Evolutionary conservation across 1,140 invertebrate species (phyloP).

Genomic region (Drosophila arizonae): DNA sequence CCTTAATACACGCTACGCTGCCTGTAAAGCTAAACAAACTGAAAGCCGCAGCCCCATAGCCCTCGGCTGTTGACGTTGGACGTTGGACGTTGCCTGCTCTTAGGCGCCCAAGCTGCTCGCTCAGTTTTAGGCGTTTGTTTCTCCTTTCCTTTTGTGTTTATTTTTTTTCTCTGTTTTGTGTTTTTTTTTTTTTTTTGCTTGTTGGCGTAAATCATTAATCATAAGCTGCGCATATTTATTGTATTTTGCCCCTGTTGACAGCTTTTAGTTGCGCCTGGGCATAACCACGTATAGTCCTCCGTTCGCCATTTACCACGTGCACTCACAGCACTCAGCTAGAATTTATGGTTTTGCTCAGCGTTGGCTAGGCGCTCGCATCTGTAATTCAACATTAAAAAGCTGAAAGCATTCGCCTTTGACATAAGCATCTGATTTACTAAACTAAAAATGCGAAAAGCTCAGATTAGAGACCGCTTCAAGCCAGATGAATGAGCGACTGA

Average conservation of each 20-base stretch:
- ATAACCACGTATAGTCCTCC: constrained; percentile 35
- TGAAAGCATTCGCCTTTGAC: constrained; percentile 5
- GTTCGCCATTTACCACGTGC: constrained; percentile 41
- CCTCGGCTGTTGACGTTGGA: constrained; percentile 26
- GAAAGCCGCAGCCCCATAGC: constrained; percentile 42
- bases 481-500: too few species aligned
- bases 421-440: constrained; percentile 13
- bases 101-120: constrained; percentile 50
- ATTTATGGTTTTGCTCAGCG: constrained; percentile 25
- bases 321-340: constrained; percentile 27
- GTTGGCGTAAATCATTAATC: constrained; percentile 77
- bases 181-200: constrained; percentile 29
- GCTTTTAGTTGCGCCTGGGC: constrained; percentile 61
- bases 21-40: constrained; percentile 70
- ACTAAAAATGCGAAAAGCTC: background rate
- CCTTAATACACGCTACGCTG: constrained; percentile 79
- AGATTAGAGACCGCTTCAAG: background rate
- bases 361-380: constrained; percentile 14
- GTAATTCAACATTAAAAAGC: constrained; percentile 17
- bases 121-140: constrained; percentile 35
- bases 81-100: constrained; percentile 46
- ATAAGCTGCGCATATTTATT: constrained; percentile 77
- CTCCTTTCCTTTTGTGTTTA: background rate
- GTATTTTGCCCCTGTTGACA: constrained; percentile 68
- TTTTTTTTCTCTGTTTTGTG: background rate